These are phyloP conservation scores for Macquaria ambigua DNA, from an alignment of 2,113 vertebrate genomes.

Conservation along the genomic window DNA sequence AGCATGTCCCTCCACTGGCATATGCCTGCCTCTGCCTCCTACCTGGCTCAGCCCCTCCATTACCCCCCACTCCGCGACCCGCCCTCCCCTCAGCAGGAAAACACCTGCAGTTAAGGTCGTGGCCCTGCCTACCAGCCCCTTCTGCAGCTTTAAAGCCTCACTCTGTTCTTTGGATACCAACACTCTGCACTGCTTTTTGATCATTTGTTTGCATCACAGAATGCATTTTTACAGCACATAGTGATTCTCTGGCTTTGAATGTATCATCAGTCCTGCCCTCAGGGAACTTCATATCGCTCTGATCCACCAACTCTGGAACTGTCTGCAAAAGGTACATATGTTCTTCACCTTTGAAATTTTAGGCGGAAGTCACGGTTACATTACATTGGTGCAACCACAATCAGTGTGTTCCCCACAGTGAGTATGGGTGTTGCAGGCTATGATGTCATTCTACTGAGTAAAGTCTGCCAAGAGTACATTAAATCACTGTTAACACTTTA, in stretches of 20 bases:
- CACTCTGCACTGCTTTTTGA: conserved; percentile 51
- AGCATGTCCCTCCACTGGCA: not conserved
- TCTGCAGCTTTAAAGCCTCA: conserved; percentile 43
- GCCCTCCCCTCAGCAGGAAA: conserved; percentile 29
- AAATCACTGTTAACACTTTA: not conserved
- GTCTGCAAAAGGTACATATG: conserved; percentile 35
- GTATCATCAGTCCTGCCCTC: conserved; percentile 32
- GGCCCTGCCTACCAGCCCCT: conserved; percentile 34
- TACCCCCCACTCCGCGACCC: not conserved
- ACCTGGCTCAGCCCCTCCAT: conserved; percentile 43
- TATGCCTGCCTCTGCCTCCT: conserved; percentile 51
- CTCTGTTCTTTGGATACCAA: conserved; percentile 40
- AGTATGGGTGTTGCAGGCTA: not conserved
- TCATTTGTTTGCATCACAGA: conserved; percentile 67
- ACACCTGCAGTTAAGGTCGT: conserved; percentile 61
- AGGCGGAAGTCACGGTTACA: not conserved
- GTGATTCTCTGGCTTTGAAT: conserved; percentile 40
- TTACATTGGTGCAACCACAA: conserved; percentile 8
- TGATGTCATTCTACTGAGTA: not conserved
- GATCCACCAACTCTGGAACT: conserved; percentile 43
- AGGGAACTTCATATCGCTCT: conserved; percentile 30
- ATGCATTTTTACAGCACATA: conserved; percentile 39
- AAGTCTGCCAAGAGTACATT: not conserved
- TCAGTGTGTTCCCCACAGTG: not conserved
- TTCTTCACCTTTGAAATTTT: conserved; percentile 46